Evolutionary conservation across 2,888 invertebrate genomes (phyloP).

Genomic region (Phorcus lineatus): DNA sequence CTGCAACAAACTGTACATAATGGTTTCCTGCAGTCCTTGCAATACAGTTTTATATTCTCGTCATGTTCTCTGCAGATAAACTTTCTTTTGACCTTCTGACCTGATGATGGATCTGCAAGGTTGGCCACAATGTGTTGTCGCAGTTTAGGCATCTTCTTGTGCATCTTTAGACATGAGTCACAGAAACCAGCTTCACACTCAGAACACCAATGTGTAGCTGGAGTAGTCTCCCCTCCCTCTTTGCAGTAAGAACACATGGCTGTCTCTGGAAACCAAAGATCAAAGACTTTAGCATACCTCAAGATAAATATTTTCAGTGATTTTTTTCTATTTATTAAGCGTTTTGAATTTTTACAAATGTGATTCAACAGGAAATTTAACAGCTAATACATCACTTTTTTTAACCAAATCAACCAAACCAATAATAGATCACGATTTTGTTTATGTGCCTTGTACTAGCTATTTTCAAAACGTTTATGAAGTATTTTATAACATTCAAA

Average conservation of each 20-base stretch:
- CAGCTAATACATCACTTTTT: too few species aligned
- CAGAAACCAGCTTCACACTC: neutral
- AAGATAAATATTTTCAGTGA: too few species aligned
- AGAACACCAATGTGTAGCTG: neutral
- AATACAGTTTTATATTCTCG: neutral
- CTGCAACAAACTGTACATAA: neutral
- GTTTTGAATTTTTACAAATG: too few species aligned
- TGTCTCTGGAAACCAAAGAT: too few species aligned
- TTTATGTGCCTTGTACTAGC: too few species aligned
- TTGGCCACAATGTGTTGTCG: neutral
- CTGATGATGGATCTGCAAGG: neutral
- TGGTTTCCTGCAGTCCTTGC: neutral
- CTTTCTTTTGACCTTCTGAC: neutral
- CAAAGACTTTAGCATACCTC: too few species aligned
- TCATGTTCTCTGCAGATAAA: neutral
- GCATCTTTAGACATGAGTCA: neutral
- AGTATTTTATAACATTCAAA: too few species aligned
- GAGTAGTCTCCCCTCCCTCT: neutral
- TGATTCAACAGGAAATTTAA: too few species aligned
- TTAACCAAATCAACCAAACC: too few species aligned
- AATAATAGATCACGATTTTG: too few species aligned
- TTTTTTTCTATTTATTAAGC: too few species aligned
- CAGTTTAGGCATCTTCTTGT: neutral
- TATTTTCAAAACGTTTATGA: too few species aligned
- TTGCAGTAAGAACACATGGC: neutral